phyloP scores from a whole-genome alignment of 2,113 vertebrate species.

The Galemys pyrenaicus region DNA sequence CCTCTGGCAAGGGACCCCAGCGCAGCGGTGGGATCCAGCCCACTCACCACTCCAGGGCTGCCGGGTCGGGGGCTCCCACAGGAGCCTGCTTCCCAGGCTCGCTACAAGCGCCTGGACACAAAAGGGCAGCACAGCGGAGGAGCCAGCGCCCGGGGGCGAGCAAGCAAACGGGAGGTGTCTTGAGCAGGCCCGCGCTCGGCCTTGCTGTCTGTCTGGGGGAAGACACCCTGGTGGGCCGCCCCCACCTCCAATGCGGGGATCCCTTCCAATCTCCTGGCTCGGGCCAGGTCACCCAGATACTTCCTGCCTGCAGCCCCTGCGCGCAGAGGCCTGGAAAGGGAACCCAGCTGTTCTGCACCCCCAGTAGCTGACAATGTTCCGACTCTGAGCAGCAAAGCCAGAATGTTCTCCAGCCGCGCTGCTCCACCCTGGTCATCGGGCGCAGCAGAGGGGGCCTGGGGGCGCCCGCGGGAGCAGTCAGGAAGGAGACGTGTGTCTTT shows the following conservation, averaged over 20 bases:
- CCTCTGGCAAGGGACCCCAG: too few relatives aligned
- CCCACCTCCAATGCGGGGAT: too few relatives aligned
- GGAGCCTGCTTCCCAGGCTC: background rate
- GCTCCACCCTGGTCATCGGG: rapidly evolving
- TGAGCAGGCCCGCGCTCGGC: background rate
- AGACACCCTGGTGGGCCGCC: background rate
- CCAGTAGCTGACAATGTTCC: background rate
- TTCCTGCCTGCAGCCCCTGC: background rate
- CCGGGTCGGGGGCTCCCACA: background rate
- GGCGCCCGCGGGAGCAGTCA: background rate
- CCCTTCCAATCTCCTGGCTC: too few relatives aligned
- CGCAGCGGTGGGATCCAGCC: too few relatives aligned
- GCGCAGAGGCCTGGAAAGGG: background rate
- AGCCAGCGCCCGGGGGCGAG: background rate
- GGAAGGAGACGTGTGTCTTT: constrained; percentile 74
- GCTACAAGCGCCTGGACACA: background rate
- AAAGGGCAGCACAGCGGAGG: background rate
- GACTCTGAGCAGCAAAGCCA: background rate
- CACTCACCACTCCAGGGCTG: background rate
- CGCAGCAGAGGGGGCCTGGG: background rate
- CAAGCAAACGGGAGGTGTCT: background rate
- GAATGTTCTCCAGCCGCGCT: background rate
- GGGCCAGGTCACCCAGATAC: too few relatives aligned
- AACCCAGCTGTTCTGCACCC: background rate
- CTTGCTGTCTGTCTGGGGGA: background rate